Percentiles rank a stretch among this genome's conserved stretches.
These are phyloP conservation scores for Cercopithecus mitis DNA, from an alignment of 2,797 vertebrate species.

Conservation along the genomic window DNA sequence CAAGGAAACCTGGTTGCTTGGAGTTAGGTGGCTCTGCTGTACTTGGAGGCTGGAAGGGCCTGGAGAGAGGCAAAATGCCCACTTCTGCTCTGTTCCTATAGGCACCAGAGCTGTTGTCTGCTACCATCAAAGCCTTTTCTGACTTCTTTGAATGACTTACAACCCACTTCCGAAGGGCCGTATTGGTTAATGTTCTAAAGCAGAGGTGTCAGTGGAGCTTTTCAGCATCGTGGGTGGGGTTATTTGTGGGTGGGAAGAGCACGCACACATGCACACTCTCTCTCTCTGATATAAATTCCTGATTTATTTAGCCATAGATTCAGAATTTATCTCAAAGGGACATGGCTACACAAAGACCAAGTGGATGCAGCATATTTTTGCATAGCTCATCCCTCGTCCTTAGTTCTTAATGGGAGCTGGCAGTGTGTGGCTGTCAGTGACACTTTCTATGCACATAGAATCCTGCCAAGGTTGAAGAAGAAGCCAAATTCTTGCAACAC, in stretches of 20 bases:
- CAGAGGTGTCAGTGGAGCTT: not conserved
- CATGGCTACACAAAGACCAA: not conserved
- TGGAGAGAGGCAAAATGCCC: not conserved
- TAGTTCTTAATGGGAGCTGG: conserved; percentile 58
- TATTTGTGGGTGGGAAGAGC: not conserved
- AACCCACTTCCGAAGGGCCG: not conserved
- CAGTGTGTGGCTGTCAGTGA: conserved; percentile 52
- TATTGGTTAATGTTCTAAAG: not conserved
- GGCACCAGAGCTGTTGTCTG: not conserved
- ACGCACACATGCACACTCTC: too few species aligned
- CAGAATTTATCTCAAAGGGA: not conserved
- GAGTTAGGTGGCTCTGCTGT: not conserved
- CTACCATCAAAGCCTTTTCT: not conserved
- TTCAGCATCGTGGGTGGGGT: not conserved
- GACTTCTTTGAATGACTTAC: not conserved
- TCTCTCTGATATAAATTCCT: not conserved
- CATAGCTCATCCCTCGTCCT: conserved; percentile 46
- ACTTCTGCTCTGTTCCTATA: not conserved
- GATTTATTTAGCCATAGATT: conserved; percentile 1
- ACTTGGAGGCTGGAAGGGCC: not conserved
- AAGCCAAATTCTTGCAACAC: conserved; percentile 54
- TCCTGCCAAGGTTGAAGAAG: conserved; percentile 66
- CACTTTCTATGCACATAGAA: conserved; percentile 64
- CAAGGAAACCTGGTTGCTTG: not conserved
- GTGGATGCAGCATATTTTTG: conserved; percentile 3